These are phyloP conservation scores for Euclidia mi DNA, from an alignment of 2,888 invertebrate genomes.

Conservation along the genomic window DNA sequence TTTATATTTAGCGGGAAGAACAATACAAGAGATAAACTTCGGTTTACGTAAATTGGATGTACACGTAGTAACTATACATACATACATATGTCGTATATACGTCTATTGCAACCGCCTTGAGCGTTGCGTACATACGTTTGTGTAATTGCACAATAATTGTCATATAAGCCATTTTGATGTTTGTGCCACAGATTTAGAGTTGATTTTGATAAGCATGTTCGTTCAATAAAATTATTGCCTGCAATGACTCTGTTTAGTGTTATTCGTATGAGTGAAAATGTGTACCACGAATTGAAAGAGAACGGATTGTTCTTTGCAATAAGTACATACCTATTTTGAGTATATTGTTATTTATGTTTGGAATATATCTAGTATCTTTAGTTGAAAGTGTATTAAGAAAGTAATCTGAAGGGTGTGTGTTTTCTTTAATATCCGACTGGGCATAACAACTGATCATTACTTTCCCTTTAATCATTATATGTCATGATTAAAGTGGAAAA, in stretches of 20 bases:
- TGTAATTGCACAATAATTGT: conserved; percentile 21
- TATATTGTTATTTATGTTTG: too few species aligned
- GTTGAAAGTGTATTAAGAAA: too few species aligned
- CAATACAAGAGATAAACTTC: conserved; percentile 47
- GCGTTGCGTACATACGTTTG: conserved; percentile 19
- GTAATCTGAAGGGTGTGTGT: too few species aligned
- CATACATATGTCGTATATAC: conserved; percentile 14
- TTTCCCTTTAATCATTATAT: too few species aligned
- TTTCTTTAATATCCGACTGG: too few species aligned
- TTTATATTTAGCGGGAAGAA: conserved; percentile 36
- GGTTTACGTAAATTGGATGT: conserved; percentile 67
- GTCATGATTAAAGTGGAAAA: too few species aligned
- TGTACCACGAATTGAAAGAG: too few species aligned
- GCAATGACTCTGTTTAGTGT: conserved; percentile 17
- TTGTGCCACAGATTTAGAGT: conserved; percentile 14
- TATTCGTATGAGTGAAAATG: conserved; percentile 12
- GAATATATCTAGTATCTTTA: too few species aligned
- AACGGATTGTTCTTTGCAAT: too few species aligned
- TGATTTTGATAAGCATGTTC: not conserved
- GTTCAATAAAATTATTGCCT: conserved; percentile 16
- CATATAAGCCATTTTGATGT: conserved; percentile 19
- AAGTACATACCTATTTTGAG: not conserved
- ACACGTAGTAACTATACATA: conserved; percentile 2
- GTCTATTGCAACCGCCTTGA: conserved; percentile 35
- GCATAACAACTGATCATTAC: too few species aligned